These are phyloP conservation scores for Aplocera efformata DNA, from an alignment of 2,888 invertebrate species.

Conservation along the genomic window DNA sequence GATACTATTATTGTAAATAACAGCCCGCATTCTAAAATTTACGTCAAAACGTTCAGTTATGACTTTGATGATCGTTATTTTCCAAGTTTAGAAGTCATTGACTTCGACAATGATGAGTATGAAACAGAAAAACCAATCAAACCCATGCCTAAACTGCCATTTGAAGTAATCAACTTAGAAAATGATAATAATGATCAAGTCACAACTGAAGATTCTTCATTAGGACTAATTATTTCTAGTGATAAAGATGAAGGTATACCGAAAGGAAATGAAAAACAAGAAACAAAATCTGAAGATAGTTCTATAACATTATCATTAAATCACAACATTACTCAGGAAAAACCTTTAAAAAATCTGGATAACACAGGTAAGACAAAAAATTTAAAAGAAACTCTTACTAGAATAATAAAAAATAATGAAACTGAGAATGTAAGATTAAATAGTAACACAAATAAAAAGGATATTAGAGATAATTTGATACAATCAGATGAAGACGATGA, in stretches of 20 bases:
- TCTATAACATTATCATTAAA: no score
- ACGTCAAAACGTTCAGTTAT: constrained; percentile 47
- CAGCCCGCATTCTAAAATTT: constrained; percentile 47
- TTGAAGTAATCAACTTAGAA: background rate
- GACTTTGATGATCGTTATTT: constrained; percentile 26
- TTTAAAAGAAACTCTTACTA: no score
- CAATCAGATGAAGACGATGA: constrained; percentile 47
- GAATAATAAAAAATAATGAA: no score
- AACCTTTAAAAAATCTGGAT: no score
- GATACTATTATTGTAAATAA: constrained; percentile 31
- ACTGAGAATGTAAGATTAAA: no score
- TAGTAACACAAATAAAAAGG: constrained; percentile 1
- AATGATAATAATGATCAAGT: constrained; percentile 5
- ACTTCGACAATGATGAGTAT: background rate
- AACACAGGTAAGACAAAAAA: no score
- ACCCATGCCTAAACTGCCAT: background rate
- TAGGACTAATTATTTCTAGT: no score
- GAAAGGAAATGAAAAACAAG: no score
- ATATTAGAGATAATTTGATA: constrained; percentile 34
- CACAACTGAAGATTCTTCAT: constrained; percentile 1
- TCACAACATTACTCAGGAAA: no score
- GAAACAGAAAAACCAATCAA: background rate
- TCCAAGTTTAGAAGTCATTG: constrained; percentile 24
- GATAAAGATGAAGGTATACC: no score
- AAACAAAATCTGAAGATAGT: no score